Evolutionary conservation across 2,888 invertebrate species (phyloP).

Genomic region (Tupiocoris notatus): DNA sequence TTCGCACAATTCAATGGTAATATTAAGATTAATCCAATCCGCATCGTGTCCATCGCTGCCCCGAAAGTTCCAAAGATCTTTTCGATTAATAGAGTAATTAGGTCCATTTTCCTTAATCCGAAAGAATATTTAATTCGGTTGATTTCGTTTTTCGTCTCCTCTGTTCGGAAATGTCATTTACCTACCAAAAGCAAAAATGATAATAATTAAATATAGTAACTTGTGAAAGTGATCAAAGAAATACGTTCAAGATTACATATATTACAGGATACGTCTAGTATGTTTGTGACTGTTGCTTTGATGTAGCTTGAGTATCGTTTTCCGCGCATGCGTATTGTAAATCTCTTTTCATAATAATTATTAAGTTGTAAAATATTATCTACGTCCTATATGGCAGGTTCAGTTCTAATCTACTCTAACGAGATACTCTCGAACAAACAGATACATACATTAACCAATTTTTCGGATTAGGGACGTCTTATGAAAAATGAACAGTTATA

Average conservation of each 20-base stretch:
- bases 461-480: not conserved
- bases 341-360: slow-evolving; percentile 39
- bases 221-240: slow-evolving; percentile 39
- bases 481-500: not conserved
- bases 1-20: slow-evolving; percentile 42
- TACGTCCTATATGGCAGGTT: not conserved
- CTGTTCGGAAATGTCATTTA: slow-evolving; percentile 32
- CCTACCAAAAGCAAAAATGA: slow-evolving; percentile 37
- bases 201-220: slow-evolving; percentile 46
- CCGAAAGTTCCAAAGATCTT: not conserved
- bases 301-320: slow-evolving; percentile 46
- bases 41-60: not conserved
- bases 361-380: slow-evolving; percentile 38
- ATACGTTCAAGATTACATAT: slow-evolving; percentile 31
- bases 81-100: no score
- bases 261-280: slow-evolving; percentile 43
- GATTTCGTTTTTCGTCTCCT: slow-evolving; percentile 39
- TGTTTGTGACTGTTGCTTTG: slow-evolving; percentile 48
- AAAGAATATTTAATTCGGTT: no score
- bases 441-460: not conserved
- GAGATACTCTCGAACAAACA: not conserved
- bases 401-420: slow-evolving; percentile 1
- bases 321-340: slow-evolving; percentile 41
- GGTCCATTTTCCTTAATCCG: no score
- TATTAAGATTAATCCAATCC: not conserved